Evolutionary conservation across 2,888 invertebrate genomes (phyloP), one percentile per base, ranked within the genome.

Genomic region (Ochropleura plecta): DNA sequence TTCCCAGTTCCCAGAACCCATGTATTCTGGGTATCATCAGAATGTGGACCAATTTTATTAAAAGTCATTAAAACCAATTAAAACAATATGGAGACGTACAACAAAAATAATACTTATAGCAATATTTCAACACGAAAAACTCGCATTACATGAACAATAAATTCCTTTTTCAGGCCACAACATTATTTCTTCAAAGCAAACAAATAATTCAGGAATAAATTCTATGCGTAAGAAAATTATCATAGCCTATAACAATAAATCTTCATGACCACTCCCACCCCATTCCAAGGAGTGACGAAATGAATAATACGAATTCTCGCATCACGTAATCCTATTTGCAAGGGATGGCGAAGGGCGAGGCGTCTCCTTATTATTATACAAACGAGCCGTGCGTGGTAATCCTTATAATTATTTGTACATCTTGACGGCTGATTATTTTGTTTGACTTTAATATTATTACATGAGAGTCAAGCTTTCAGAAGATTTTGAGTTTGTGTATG

Each of bases 301-400:
- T 86, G 85, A 86, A 81, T 86, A 85, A 86, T 84, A 82, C 79
- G 85, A 81, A 83, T 76, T 82, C 79, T 78, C 85, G 78, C 82
- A 80, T 85, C 86, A 86, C 86, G 86, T 86, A 83, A 82, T 86
- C 84, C 85, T 85, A 84, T 86, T 86, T 85, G 85, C 75, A 76
- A 83, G 76, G 85, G 86, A 85, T 63, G 81, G 70, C 16, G 68
- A 57, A 63, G 71, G 75, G 70, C 44, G 68, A 73, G 71, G 49
- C 75, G 53, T 42, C 75, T 77, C 73, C 71, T 63, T 83, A 64
- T 72, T 82, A 82, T 83, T 82, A 83, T 74, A 85, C 78, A 73
- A 79, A 81, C 72, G 80, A 76, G 20, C 73, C 67, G 70, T 73
- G 78, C 75, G 72, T 84, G 81, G 64, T 82, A 84, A 84, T 86